Evolutionary conservation across 2,113 vertebrate genomes (phyloP).

Genomic region (Anas platyrhynchos): DNA sequence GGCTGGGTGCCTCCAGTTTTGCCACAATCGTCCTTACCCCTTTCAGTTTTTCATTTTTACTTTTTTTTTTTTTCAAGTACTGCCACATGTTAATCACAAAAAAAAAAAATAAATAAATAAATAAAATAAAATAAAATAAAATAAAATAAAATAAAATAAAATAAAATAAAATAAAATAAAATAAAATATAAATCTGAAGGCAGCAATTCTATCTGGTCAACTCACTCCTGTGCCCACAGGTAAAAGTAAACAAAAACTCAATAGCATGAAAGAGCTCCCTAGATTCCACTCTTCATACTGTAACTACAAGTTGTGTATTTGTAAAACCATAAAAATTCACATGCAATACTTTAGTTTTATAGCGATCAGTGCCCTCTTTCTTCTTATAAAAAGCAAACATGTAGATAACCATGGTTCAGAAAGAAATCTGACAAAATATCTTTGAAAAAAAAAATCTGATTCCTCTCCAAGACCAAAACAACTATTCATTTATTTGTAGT

Average conservation of each 20-base stretch:
- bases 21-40: not conserved
- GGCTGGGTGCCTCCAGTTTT: not conserved
- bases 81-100: not conserved
- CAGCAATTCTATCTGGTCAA: not conserved
- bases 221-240: not conserved
- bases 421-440: not conserved
- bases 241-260: not conserved
- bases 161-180: not conserved
- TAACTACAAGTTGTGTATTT: not conserved
- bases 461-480: not conserved
- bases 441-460: not conserved
- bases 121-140: not conserved
- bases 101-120: no score
- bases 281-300: not conserved
- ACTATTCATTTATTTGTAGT: not conserved
- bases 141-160: no score
- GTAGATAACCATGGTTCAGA: not conserved
- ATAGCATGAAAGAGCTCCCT: not conserved
- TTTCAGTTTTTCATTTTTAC: not conserved
- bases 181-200: not conserved
- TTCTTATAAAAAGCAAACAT: not conserved
- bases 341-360: not conserved
- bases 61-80: not conserved
- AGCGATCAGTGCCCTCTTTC: not conserved
- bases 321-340: not conserved